Percentiles rank a stretch among this genome's conserved stretches.
These are phyloP conservation scores for Dreissena rostriformis DNA, from an alignment of 1,140 invertebrate species.

Conservation along the genomic window DNA sequence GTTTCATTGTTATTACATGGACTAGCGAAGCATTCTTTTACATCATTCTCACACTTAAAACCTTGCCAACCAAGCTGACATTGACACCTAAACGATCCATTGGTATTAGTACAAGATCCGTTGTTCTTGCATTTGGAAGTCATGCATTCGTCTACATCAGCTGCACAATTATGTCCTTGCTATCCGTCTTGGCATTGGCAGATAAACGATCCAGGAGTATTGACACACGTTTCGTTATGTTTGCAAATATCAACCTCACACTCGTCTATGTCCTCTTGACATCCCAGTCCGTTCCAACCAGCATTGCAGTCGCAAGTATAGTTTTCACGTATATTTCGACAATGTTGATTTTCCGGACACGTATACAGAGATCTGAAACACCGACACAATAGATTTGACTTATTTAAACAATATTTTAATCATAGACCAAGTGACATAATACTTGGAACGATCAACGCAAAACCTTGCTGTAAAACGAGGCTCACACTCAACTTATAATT, in stretches of 20 bases:
- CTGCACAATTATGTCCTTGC: constrained; percentile 94
- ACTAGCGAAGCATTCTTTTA: constrained; percentile 81
- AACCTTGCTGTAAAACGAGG: too few species aligned
- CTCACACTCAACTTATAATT: too few species aligned
- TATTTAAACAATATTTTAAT: too few species aligned
- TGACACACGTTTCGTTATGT: constrained; percentile 40
- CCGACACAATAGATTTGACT: too few species aligned
- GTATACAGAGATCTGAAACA: background rate
- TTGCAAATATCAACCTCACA: background rate
- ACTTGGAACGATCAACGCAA: too few species aligned
- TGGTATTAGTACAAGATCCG: constrained; percentile 35
- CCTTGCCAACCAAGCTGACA: constrained; percentile 82
- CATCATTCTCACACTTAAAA: constrained; percentile 95
- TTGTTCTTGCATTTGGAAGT: constrained; percentile 32
- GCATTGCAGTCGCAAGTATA: constrained; percentile 36
- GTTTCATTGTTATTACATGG: constrained; percentile 78
- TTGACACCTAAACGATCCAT: constrained; percentile 23
- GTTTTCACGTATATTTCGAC: background rate
- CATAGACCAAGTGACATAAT: too few species aligned
- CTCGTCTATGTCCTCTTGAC: constrained; percentile 49
- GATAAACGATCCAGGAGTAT: constrained; percentile 79
- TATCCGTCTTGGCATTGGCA: constrained; percentile 87
- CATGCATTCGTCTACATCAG: constrained; percentile 80
- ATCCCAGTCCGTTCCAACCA: constrained; percentile 35
- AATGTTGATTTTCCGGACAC: background rate